A percentile compares a stretch with the other conserved stretches of the same genome.
Evolutionary conservation across 2,113 vertebrate species (phyloP).

Genomic region (Nannospalax galili): DNA sequence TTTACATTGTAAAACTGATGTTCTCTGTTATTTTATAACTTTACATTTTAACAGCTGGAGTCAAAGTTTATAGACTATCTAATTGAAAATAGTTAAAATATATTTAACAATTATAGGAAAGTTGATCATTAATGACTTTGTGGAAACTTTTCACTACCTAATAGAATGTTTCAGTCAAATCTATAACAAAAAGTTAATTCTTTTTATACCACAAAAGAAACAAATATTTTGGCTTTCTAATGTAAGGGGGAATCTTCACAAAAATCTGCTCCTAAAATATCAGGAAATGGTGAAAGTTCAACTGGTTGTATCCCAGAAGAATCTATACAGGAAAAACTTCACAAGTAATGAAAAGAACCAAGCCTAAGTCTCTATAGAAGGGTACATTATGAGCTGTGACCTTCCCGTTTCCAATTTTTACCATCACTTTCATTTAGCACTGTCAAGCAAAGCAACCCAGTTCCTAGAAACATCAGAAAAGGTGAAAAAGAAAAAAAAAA

Average conservation of each 20-base stretch:
- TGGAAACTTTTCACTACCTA: not conserved
- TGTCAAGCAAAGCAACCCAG: not conserved
- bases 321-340: conserved; percentile 65
- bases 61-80: not conserved
- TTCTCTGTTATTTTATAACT: not conserved
- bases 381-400: not conserved
- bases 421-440: conserved; percentile 12
- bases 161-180: not conserved
- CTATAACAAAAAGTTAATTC: not conserved
- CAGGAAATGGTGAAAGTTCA: conserved; percentile 57
- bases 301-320: conserved; percentile 56
- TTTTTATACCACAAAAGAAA: conserved; percentile 8
- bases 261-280: conserved; percentile 40
- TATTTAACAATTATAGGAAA: not conserved
- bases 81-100: not conserved
- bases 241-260: not conserved
- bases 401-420: conserved; percentile 40
- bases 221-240: not conserved
- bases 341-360: conserved; percentile 38
- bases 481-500: not conserved
- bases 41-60: not conserved
- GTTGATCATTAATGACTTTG: not conserved
- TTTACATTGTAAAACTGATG: not conserved
- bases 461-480: conserved; percentile 37
- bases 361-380: conserved; percentile 8